These are phyloP conservation scores for Linnaemya vulpina DNA, from an alignment of 2,888 invertebrate genomes.

Conservation along the genomic window DNA sequence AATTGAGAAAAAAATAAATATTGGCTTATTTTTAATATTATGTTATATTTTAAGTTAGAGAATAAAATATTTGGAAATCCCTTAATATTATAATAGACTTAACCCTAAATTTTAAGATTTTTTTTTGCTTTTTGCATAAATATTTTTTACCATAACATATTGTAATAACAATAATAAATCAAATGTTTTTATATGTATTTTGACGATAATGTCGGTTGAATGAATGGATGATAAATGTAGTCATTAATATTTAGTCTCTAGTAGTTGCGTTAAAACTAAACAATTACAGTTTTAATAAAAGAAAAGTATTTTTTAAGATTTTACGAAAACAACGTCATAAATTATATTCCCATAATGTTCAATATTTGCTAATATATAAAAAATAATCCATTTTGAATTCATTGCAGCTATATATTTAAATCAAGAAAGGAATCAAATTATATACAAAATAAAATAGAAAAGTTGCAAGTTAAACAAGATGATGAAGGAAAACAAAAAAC, in stretches of 20 bases:
- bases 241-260: conserved; percentile 67
- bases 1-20: background rate
- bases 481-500: conserved; percentile 37
- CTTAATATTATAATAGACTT: conserved; percentile 33
- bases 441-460: conserved; percentile 32
- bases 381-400: conserved; percentile 26
- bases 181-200: conserved; percentile 59
- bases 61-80: conserved; percentile 35
- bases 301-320: conserved; percentile 55
- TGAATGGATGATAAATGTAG: conserved; percentile 50
- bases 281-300: conserved; percentile 51
- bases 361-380: conserved; percentile 6
- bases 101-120: conserved; percentile 26
- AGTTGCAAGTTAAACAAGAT: conserved; percentile 35
- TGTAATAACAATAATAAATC: conserved; percentile 18
- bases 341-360: conserved; percentile 20
- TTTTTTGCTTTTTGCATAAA: conserved; percentile 39
- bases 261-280: conserved; percentile 56
- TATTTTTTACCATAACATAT: conserved; percentile 53
- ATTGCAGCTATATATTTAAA: conserved; percentile 44
- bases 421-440: conserved; percentile 20
- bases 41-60: conserved; percentile 22
- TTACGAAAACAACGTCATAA: background rate
- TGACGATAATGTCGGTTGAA: conserved; percentile 9
- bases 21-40: background rate